These are phyloP conservation scores for Morone saxatilis DNA, from an alignment of 2,113 vertebrate species.

Conservation along the genomic window DNA sequence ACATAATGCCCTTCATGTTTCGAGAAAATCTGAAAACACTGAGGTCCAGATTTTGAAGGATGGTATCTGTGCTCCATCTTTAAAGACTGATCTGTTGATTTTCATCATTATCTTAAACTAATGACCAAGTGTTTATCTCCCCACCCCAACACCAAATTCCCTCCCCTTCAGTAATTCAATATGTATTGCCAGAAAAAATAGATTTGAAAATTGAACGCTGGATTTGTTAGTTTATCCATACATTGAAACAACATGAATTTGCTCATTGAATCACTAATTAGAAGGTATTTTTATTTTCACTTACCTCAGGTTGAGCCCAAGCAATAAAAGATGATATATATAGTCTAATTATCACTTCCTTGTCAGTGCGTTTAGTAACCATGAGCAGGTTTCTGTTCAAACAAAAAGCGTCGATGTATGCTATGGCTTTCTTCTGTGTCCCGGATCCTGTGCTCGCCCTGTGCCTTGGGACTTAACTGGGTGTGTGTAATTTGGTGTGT, in stretches of 20 bases:
- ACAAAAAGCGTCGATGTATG: neutral
- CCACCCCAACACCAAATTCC: neutral
- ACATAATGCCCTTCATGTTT: slow-evolving; percentile 41
- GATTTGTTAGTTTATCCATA: slow-evolving; percentile 70
- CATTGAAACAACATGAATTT: slow-evolving; percentile 76
- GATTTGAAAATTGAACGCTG: slow-evolving; percentile 73
- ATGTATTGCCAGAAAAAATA: slow-evolving; percentile 55
- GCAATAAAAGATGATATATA: slow-evolving; percentile 54
- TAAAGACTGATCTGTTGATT: slow-evolving; percentile 61
- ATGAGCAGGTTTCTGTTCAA: slow-evolving; percentile 1
- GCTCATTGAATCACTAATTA: slow-evolving; percentile 73
- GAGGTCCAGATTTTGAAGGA: slow-evolving; percentile 29
- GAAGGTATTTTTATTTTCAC: slow-evolving; percentile 78
- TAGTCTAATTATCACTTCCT: slow-evolving; percentile 37
- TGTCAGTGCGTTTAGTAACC: neutral
- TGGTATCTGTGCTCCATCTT: slow-evolving; percentile 6
- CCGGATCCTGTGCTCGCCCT: neutral
- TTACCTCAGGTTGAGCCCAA: slow-evolving; percentile 45
- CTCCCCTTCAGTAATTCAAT: slow-evolving; percentile 66
- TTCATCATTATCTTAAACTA: slow-evolving; percentile 52
- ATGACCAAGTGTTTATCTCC: slow-evolving; percentile 61
- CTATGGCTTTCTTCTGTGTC: neutral
- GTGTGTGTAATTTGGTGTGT: neutral
- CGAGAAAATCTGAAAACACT: neutral
- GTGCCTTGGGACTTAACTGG: neutral